Percentiles rank a stretch among this genome's conserved stretches.
Evolutionary conservation across 2,797 vertebrate genomes (phyloP).

Genomic region (Lophotriccus pileatus): DNA sequence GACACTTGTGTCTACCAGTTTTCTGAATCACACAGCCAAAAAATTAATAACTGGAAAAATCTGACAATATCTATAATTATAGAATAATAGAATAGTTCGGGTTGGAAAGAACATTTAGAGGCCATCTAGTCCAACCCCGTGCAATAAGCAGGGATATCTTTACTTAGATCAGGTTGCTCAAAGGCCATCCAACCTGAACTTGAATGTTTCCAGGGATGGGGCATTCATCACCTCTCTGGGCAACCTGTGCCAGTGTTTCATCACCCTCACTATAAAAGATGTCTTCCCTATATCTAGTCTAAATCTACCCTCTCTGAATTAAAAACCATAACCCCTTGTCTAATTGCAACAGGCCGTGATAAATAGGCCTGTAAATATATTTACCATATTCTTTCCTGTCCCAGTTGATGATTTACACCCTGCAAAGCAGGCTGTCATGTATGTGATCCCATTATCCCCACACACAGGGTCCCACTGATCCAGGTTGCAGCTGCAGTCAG

Average conservation of each 20-base stretch:
- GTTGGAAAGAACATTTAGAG: not conserved
- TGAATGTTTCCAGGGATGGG: not conserved
- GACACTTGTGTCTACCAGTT: not conserved
- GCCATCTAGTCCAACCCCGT: not conserved
- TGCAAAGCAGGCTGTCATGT: slow-evolving; percentile 88
- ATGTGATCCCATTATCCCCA: slow-evolving; percentile 85
- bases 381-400: slow-evolving; percentile 81
- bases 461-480: slow-evolving; percentile 92
- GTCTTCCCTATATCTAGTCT: not conserved
- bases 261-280: not conserved
- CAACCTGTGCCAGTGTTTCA: not conserved
- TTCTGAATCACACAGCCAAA: not conserved
- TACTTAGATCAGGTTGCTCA: not conserved
- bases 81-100: not conserved
- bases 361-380: not conserved
- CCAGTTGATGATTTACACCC: slow-evolving; percentile 81
- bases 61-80: not conserved
- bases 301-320: not conserved
- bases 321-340: not conserved
- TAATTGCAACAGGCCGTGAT: not conserved
- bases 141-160: not conserved
- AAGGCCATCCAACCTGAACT: not conserved
- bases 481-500: slow-evolving; percentile 80
- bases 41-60: not conserved
- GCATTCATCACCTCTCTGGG: not conserved